Evolutionary conservation across 2,113 vertebrate genomes (phyloP).

Genomic region (Sinocyclocheilus anshuiensis): DNA sequence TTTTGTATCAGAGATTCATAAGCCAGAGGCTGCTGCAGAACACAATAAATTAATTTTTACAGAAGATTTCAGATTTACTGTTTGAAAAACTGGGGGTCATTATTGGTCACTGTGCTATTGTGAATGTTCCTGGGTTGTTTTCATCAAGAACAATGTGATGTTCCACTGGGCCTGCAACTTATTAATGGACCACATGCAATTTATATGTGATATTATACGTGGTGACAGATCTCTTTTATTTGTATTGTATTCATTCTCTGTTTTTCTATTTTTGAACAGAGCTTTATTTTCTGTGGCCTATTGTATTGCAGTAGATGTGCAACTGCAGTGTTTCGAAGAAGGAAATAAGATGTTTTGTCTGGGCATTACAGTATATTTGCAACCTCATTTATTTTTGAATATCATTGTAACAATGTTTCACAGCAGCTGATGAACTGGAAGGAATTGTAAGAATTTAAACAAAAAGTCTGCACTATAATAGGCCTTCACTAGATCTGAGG

Average conservation of each 20-base stretch:
- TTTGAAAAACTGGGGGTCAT: not conserved
- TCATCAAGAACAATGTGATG: not conserved
- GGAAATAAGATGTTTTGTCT: not conserved
- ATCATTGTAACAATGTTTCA: not conserved
- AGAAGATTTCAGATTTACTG: not conserved
- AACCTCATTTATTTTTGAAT: not conserved
- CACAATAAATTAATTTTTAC: not conserved
- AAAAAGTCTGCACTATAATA: not conserved
- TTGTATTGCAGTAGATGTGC: not conserved
- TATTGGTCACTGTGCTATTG: conserved; percentile 4
- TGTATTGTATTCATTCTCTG: not conserved
- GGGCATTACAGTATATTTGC: not conserved
- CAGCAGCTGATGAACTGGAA: not conserved
- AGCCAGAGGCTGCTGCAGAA: not conserved
- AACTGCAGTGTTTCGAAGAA: not conserved
- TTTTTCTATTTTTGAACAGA: not conserved
- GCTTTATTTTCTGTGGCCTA: no score
- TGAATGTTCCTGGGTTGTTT: not conserved
- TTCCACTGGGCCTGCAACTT: not conserved
- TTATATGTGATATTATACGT: conserved; percentile 15
- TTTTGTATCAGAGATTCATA: not conserved
- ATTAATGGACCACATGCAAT: conserved; percentile 8
- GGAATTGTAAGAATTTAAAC: not conserved
- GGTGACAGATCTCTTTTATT: conserved; percentile 1
- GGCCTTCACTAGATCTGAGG: not conserved